Evolutionary conservation across 2,797 vertebrate genomes (phyloP).

Genomic region (Diglossa cyanea): DNA sequence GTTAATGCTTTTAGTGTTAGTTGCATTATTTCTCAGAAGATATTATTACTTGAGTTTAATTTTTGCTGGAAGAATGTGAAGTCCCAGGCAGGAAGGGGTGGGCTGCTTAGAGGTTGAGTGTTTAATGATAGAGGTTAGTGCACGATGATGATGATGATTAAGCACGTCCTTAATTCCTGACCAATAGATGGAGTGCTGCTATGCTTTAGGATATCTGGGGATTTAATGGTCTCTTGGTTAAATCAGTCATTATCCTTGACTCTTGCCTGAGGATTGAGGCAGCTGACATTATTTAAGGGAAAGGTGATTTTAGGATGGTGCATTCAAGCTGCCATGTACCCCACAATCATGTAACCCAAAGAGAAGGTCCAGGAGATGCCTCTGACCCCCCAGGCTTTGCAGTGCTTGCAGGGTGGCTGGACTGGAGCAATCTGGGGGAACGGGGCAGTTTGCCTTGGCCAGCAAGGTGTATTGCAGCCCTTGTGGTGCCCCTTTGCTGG

Average conservation of each 20-base stretch:
- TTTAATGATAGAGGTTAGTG: not conserved
- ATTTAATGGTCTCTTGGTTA: slow-evolving; percentile 41
- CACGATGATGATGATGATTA: not conserved
- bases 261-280: not conserved
- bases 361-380: not conserved
- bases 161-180: slow-evolving; percentile 2
- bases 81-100: not conserved
- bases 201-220: not conserved
- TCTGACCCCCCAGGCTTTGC: not conserved
- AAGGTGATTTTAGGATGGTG: not conserved
- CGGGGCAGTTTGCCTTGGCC: not conserved
- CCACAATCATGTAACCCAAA: not conserved
- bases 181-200: slow-evolving; percentile 53
- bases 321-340: not conserved
- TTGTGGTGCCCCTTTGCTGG: rapidly evolving
- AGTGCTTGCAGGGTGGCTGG: not conserved
- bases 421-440: rapidly evolving
- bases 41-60: not conserved
- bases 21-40: not conserved
- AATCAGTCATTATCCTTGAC: slow-evolving; percentile 38
- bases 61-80: not conserved
- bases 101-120: not conserved
- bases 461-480: not conserved
- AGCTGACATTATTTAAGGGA: not conserved
- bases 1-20: not conserved